Percentiles rank a stretch among this genome's conserved stretches.
These are phyloP conservation scores for Sphenopsis melanotis DNA, from an alignment of 2,797 vertebrate genomes.

Conservation along the genomic window DNA sequence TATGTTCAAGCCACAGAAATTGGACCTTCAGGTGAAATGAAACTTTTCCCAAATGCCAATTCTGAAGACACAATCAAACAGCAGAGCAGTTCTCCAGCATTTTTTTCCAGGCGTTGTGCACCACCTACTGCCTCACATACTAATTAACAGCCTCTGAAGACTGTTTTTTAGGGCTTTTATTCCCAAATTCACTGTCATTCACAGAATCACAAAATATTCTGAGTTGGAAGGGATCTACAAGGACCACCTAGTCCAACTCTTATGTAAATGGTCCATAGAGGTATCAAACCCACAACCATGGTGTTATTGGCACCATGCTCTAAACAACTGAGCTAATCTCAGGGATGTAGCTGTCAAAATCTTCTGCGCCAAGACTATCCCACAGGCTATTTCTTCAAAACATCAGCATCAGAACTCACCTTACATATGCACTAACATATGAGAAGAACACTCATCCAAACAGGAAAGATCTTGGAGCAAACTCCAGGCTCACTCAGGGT, in stretches of 20 bases:
- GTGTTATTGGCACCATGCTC: neutral
- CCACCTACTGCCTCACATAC: slow-evolving; percentile 5
- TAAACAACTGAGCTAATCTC: neutral
- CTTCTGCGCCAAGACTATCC: neutral
- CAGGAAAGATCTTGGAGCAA: neutral
- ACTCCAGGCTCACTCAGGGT: neutral
- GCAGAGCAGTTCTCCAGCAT: neutral
- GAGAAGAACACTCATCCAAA: neutral
- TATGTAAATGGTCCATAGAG: neutral
- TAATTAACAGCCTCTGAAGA: neutral
- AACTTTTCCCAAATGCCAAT: neutral
- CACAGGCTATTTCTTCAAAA: neutral
- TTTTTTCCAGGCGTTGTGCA: neutral
- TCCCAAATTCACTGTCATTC: neutral
- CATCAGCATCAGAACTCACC: neutral
- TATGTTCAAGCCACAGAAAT: neutral
- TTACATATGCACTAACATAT: neutral
- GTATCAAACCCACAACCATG: neutral
- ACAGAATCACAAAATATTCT: neutral
- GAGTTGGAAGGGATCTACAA: too few species aligned
- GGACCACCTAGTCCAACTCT: neutral
- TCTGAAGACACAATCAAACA: neutral
- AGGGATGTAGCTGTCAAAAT: fast-evolving
- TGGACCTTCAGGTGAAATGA: neutral
- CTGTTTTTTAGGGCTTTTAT: neutral